Evolutionary conservation across 2,888 invertebrate species (phyloP).

Genomic region (Strigamia maritima): DNA sequence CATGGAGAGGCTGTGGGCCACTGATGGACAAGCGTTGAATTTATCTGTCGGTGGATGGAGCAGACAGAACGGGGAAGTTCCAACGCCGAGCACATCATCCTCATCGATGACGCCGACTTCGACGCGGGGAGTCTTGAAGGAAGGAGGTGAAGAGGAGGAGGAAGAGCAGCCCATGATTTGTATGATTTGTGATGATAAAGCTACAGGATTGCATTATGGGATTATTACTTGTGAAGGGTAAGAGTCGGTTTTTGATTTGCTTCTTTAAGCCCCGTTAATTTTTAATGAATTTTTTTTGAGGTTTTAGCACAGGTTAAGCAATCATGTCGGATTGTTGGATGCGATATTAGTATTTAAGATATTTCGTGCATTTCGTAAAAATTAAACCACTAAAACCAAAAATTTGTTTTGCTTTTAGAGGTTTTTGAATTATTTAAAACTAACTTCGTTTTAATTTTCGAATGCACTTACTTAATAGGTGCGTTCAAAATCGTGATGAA

Average conservation of each 20-base stretch:
- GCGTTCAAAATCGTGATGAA: no score
- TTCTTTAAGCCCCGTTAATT: not conserved
- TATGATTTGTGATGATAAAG: conserved; percentile 98
- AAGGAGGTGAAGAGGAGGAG: conserved; percentile 67
- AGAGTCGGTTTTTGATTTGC: conserved; percentile 46
- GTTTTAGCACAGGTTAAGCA: not conserved
- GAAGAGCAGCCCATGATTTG: conserved; percentile 94
- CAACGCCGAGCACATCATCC: conserved; percentile 38
- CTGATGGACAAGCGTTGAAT: conserved; percentile 50
- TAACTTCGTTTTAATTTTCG: no score
- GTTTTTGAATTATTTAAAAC: no score
- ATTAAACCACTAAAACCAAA: no score
- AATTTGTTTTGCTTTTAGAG: no score
- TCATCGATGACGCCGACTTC: not conserved
- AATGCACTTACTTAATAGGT: no score
- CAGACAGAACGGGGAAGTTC: conserved; percentile 53
- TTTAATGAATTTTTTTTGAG: not conserved
- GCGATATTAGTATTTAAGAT: no score
- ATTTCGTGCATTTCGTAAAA: no score
- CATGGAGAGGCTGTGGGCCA: conserved; percentile 89
- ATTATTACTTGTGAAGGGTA: conserved; percentile 98
- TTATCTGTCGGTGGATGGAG: conserved; percentile 49
- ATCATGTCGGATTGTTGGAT: not conserved
- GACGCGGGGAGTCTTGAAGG: conserved; percentile 47
- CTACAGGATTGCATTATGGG: conserved; percentile 96